phyloP scores from a whole-genome alignment of 2,113 vertebrate genomes.

The Triplophysa rosa region DNA sequence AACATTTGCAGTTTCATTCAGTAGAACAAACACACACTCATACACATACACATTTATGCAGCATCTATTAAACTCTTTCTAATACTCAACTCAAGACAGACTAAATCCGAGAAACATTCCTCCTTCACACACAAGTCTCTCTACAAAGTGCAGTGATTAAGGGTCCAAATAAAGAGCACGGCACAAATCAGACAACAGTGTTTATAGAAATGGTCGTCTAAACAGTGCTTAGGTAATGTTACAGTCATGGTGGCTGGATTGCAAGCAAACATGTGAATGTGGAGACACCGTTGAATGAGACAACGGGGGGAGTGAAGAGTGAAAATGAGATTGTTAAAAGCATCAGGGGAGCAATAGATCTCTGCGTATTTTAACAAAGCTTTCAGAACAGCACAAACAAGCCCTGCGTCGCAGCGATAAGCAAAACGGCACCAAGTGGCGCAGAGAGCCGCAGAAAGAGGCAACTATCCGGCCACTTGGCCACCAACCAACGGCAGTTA shows the following conservation, averaged over 20 bases:
- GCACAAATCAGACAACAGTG: slow-evolving; percentile 39
- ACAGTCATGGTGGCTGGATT: slow-evolving; percentile 50
- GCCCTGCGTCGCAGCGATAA: slow-evolving; percentile 69
- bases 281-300: background rate
- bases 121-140: slow-evolving; percentile 65
- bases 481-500: slow-evolving; percentile 60
- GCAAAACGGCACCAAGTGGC: slow-evolving; percentile 59
- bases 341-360: slow-evolving; percentile 66
- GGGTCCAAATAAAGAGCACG: slow-evolving; percentile 30
- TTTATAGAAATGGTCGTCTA: slow-evolving; percentile 27
- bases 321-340: slow-evolving; percentile 73
- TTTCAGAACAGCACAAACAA: slow-evolving; percentile 67
- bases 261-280: slow-evolving; percentile 61
- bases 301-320: slow-evolving; percentile 37
- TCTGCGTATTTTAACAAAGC: slow-evolving; percentile 58
- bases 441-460: slow-evolving; percentile 29
- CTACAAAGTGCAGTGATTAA: slow-evolving; percentile 59
- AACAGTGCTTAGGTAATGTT: slow-evolving; percentile 43
- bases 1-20: background rate
- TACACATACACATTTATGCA: slow-evolving; percentile 21
- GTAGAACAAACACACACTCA: slow-evolving; percentile 7
- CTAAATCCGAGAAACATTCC: slow-evolving; percentile 48
- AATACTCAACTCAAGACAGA: slow-evolving; percentile 44
- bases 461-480: slow-evolving; percentile 48
- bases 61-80: slow-evolving; percentile 10